Evolutionary conservation across 2,888 invertebrate genomes (phyloP).

Genomic region (Eudemis profundana): DNA sequence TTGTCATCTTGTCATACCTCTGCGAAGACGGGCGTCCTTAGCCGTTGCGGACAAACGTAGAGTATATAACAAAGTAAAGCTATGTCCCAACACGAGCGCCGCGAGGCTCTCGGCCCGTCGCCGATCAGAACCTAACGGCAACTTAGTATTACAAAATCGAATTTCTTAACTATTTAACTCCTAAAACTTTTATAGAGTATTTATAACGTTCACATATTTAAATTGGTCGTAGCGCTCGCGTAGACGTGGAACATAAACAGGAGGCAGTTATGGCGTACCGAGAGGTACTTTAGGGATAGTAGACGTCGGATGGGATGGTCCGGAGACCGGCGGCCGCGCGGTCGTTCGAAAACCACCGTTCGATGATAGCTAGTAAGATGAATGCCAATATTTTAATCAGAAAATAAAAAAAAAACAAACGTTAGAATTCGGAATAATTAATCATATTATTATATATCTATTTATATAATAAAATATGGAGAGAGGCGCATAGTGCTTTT

Average conservation of each 20-base stretch:
- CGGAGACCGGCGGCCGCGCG: slow-evolving; percentile 46
- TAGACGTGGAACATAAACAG: slow-evolving; percentile 59
- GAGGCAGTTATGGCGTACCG: slow-evolving; percentile 55
- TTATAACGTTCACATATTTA: slow-evolving; percentile 72
- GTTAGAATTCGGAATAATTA: slow-evolving; percentile 81
- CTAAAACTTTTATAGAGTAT: slow-evolving; percentile 76
- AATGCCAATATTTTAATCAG: slow-evolving; percentile 84
- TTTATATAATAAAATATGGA: slow-evolving; percentile 83
- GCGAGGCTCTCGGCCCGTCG: slow-evolving; percentile 44
- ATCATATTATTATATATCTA: slow-evolving; percentile 80
- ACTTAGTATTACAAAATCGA: slow-evolving; percentile 77
- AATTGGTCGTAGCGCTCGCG: slow-evolving; percentile 69
- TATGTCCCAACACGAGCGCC: slow-evolving; percentile 18
- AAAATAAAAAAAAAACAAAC: slow-evolving; percentile 69
- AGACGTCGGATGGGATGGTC: slow-evolving; percentile 63
- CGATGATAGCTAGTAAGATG: slow-evolving; percentile 78
- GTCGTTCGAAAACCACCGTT: slow-evolving; percentile 59
- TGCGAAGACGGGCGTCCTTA: slow-evolving; percentile 50
- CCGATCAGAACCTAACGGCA: slow-evolving; percentile 56
- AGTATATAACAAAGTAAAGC: slow-evolving; percentile 15
- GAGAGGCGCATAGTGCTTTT: slow-evolving; percentile 85
- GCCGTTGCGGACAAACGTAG: slow-evolving; percentile 30
- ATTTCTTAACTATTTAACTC: slow-evolving; percentile 77
- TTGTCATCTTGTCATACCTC: slow-evolving; percentile 59
- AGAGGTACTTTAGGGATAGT: slow-evolving; percentile 60